Evolutionary conservation across 2,113 vertebrate species (phyloP).

Genomic region (Murina feae): DNA sequence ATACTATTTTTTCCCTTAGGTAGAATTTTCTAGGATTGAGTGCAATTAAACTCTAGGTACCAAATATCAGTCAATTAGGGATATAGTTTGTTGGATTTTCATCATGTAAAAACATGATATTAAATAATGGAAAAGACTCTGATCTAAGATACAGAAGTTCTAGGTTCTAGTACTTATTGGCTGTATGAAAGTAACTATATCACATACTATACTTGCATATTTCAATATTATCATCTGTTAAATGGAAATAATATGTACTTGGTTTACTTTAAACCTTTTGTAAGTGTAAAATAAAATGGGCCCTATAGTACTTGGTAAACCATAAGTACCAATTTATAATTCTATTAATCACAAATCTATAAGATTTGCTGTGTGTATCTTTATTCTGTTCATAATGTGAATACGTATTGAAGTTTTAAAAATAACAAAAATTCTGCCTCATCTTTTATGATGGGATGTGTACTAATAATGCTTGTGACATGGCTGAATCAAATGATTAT

Average conservation of each 20-base stretch:
- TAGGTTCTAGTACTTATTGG: not conserved
- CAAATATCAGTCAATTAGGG: not conserved
- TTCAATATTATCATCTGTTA: not conserved
- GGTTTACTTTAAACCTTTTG: not conserved
- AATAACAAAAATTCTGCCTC: not conserved
- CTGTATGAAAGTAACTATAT: not conserved
- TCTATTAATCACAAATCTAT: not conserved
- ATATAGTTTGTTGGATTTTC: not conserved
- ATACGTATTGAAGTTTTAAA: not conserved
- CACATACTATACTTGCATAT: not conserved
- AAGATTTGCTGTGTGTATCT: not conserved
- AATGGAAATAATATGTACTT: not conserved
- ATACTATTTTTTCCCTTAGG: not conserved
- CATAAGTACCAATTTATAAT: not conserved
- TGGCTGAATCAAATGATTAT: not conserved
- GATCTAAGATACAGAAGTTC: not conserved
- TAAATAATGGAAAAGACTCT: not conserved
- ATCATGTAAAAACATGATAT: not conserved
- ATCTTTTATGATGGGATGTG: not conserved
- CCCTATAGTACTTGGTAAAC: not conserved
- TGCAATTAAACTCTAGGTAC: not conserved
- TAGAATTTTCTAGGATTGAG: not conserved
- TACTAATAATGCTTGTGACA: not conserved
- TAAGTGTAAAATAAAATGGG: not conserved
- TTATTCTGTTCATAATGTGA: not conserved